Evolutionary conservation across 2,113 vertebrate species (phyloP).

Genomic region (Hippolais icterina): DNA sequence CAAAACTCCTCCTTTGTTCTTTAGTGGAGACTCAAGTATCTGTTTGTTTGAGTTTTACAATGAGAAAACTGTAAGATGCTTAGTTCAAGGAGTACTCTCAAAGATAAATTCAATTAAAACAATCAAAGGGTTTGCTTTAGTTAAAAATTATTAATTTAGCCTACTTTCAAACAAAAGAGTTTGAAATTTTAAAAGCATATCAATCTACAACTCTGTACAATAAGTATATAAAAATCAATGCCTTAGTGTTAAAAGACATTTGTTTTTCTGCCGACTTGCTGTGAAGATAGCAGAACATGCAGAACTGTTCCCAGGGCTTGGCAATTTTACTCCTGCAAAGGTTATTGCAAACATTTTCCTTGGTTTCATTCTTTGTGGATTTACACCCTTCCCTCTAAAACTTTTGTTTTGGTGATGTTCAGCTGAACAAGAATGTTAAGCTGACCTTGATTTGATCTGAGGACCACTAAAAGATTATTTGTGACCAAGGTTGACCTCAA

Average conservation of each 20-base stretch:
- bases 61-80: neutral
- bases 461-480: neutral
- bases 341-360: conserved; percentile 57
- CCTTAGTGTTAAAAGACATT: neutral
- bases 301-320: neutral
- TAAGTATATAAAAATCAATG: neutral
- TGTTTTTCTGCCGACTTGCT: conserved; percentile 29
- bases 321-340: conserved; percentile 7
- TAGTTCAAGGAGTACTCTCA: neutral
- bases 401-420: conserved; percentile 7
- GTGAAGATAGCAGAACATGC: neutral
- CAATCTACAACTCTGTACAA: neutral
- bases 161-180: neutral
- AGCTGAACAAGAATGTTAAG: conserved; percentile 1
- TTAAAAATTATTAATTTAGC: neutral
- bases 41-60: neutral
- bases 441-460: conserved; percentile 34
- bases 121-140: neutral
- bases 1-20: neutral
- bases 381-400: conserved; percentile 26
- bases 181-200: neutral
- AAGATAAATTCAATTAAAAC: neutral
- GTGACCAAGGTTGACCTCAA: neutral
- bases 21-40: neutral
- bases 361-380: conserved; percentile 59